Base-by-base conservation (phyloP, 1,140 invertebrate genomes). In the Calosoma granatense region DNA sequence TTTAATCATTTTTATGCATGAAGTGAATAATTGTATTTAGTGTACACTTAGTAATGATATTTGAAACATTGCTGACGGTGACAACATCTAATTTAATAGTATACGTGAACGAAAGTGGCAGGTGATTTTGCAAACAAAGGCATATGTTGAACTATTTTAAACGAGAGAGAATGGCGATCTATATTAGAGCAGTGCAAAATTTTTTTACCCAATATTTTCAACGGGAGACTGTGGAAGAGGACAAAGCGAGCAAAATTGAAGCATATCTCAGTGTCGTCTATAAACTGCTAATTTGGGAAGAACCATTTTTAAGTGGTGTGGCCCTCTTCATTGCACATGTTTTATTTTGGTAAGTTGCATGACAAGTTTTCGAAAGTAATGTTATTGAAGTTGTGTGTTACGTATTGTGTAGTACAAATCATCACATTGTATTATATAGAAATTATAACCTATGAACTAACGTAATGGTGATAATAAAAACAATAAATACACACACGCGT, bases 71-170 rank as follows among this genome's bases (percentile, higher is more conserved):
- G 6, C 3, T 47, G 15, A 47, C 9, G 15, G 41, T 47, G 41
- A 11, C 41, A 47, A 12, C 15, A 11, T 47, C 3, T 47, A 47
- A 3, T 47, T 11, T 17, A 9, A 47, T 47, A 12, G 41, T 47
- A 12, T 47, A 47, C 41, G 41, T 47, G 17, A 47, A 47, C 41
- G 17, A 12, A 47, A 47, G 41, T 47, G 41, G 41, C 41, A 47
- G 41, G 41, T 47, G 41, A 47, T 12, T 47, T 47, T 47, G 15
- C 41, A 47, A 47, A 47, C 41, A 47, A 47, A 47, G 41, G 41
- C 41, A 47, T 47, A 47, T 47, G 41, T 30, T 30, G 26, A 47
- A 47, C 41, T 47, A 47, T 47, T 47, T 47, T 47, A 47, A 47
- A 47, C 41, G 41, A 12, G 41, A 47, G 6, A 47, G 41, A 47